Conservation (phyloP, 2,888 invertebrate species). For the Ametastegia equiseti region DNA sequence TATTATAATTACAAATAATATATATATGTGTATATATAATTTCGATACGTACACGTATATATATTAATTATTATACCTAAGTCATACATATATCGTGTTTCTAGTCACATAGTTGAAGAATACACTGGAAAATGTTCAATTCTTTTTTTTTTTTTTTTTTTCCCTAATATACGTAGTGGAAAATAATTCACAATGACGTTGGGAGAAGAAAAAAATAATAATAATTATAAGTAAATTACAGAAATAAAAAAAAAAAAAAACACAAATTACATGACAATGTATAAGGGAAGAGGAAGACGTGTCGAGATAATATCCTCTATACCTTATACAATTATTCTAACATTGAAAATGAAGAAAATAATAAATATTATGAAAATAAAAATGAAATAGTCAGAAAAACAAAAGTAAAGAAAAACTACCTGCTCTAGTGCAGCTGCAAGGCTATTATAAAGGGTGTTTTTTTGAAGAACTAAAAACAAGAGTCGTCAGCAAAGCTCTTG, state of each 20-base stretch:
- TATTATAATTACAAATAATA: constrained; percentile 54
- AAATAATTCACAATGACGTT: background rate
- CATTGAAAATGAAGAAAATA: too few species aligned
- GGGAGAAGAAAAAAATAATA: background rate
- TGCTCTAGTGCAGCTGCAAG: constrained; percentile 18
- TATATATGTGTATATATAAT: constrained; percentile 51
- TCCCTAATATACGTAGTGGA: background rate
- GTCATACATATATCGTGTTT: constrained; percentile 71
- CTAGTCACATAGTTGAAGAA: constrained; percentile 70
- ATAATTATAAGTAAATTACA: background rate
- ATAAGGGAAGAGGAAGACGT: background rate
- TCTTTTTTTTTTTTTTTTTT: background rate
- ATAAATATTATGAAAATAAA: background rate
- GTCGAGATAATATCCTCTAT: background rate
- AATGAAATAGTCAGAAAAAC: constrained; percentile 45
- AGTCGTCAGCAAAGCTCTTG: background rate
- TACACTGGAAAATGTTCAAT: constrained; percentile 29
- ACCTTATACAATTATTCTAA: too few species aligned
- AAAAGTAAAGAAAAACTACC: constrained; percentile 43
- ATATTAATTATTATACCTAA: constrained; percentile 65
- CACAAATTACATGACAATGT: background rate
- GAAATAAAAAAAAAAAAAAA: background rate
- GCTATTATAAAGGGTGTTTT: background rate
- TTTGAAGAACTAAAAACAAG: background rate
- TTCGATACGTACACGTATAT: constrained; percentile 51